Base-by-base conservation (phyloP, 2,888 invertebrate genomes). In the Xylophagus ater region DNA sequence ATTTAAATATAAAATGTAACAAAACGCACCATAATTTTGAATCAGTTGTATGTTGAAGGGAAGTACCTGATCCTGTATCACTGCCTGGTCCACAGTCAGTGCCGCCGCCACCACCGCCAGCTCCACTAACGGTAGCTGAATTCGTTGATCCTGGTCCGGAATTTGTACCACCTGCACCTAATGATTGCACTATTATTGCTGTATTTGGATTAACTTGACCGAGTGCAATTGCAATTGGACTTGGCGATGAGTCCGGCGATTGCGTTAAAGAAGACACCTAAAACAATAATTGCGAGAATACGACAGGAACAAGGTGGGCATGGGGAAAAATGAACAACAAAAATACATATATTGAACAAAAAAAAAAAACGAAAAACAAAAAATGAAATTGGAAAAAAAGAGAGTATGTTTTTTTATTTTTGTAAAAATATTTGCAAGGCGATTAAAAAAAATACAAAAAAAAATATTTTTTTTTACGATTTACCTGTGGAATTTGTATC, bases 401-500 rank as follows among this genome's bases (percentile, higher is more conserved):
- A n/a, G n/a, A n/a, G n/a, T n/a, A n/a, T n/a, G n/a, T n/a, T n/a
- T n/a, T n/a, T n/a, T n/a, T n/a, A n/a, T n/a, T n/a, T n/a, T n/a
- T n/a, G n/a, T n/a, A n/a, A 28, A 6, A 28, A n/a, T 28, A 10
- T 28, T 28, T 6, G 30, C 25, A 34, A 41, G 35, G 13, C 35
- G 34, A 36, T 32, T 25, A n/a, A 34, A 13, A 21, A 20, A 62
- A 54, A 32, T 30, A 32, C 34, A 37, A 26, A 19, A 15, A 21
- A 30, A 32, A 41, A 36, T 19, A 26, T 21, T 29, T 29, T 28
- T 29, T 33, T 40, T 29, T 28, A 28, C 28, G 26, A 34, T 15
- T 13, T 55, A 81, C 81, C 69, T 89, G 89, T 52, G 92, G 92
- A 66, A 92, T 92, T 72, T 93, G 92, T 58, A 93, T 93, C 72